Conservation (phyloP, 92 coral and sea anemone genomes). For the Porites divaricata region DNA sequence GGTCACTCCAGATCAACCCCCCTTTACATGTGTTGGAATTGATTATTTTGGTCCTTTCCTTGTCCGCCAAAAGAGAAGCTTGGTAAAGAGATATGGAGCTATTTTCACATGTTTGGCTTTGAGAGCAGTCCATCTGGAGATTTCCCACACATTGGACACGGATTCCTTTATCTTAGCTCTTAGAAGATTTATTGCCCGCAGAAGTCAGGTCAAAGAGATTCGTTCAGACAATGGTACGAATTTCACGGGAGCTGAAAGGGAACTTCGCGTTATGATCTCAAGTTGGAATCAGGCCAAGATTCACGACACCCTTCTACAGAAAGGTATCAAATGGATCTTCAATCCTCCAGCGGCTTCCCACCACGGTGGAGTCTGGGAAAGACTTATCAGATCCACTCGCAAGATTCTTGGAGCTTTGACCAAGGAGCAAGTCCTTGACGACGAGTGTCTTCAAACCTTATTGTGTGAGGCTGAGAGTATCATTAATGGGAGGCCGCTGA, state of each 20-base stretch:
- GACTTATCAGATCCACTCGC: background rate
- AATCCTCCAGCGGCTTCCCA: slow-evolving; percentile 9
- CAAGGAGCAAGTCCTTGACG: no score
- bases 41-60: slow-evolving; percentile 15
- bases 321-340: slow-evolving; percentile 28
- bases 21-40: slow-evolving; percentile 7
- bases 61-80: slow-evolving; percentile 5
- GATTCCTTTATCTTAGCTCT: slow-evolving; percentile 22
- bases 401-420: no score
- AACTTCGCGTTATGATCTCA: slow-evolving; percentile 12
- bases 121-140: slow-evolving; percentile 30
- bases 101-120: slow-evolving; percentile 25
- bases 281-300: slow-evolving; percentile 38
- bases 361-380: slow-evolving; percentile 29
- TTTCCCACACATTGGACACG: slow-evolving; percentile 31
- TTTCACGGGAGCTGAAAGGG: slow-evolving; percentile 10
- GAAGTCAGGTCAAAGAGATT: slow-evolving; percentile 32
- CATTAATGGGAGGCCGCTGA: no score
- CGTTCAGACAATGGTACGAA: background rate
- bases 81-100: background rate
- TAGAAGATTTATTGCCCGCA: slow-evolving; percentile 23
- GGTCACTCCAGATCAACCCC: background rate
- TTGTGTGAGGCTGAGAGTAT: no score
- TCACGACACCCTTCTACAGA: slow-evolving; percentile 12
- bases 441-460: no score